These are phyloP conservation scores for Gila orcuttii DNA, from an alignment of 2,113 vertebrate genomes.

Conservation along the genomic window DNA sequence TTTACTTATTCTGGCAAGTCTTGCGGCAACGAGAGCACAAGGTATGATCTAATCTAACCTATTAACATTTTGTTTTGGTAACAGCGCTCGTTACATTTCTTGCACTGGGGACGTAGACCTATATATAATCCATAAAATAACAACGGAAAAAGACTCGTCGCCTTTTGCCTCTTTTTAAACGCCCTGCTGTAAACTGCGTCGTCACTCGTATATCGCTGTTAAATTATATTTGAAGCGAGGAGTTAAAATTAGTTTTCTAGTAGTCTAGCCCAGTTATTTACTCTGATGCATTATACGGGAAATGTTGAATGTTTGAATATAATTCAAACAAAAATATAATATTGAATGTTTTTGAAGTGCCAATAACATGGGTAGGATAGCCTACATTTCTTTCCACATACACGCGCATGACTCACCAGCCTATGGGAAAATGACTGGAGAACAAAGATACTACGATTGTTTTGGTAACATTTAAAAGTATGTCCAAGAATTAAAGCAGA, in stretches of 20 bases:
- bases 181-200: background rate
- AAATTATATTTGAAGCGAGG: background rate
- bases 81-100: background rate
- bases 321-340: too few relatives aligned
- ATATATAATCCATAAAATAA: background rate
- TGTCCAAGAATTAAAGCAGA: background rate
- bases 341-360: background rate
- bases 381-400: background rate
- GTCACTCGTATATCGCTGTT: background rate
- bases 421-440: background rate
- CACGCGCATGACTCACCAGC: conserved; percentile 21
- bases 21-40: conserved; percentile 59
- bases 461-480: background rate
- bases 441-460: background rate
- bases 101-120: too few relatives aligned
- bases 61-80: background rate
- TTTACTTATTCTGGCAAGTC: conserved; percentile 48
- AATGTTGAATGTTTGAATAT: too few relatives aligned
- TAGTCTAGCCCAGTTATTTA: background rate
- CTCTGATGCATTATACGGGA: background rate
- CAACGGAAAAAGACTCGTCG: background rate
- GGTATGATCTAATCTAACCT: conserved; percentile 51
- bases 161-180: background rate
- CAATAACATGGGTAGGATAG: background rate
- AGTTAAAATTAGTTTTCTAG: background rate